Conservation (phyloP, 1,140 invertebrate species). For the Drosophila sp. region DNA sequence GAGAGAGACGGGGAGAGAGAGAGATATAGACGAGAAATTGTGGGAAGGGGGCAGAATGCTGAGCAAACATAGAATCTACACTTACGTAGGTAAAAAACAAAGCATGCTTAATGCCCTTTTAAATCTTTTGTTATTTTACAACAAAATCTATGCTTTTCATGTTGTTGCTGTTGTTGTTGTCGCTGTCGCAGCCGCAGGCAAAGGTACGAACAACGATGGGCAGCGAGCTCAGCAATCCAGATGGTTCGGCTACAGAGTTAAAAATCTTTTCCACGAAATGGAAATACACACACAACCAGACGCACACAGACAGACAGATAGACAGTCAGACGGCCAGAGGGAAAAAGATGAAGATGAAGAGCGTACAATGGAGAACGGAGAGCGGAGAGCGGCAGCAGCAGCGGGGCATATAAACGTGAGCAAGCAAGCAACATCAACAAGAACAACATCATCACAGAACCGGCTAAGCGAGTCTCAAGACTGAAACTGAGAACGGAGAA, state of each 20-base stretch:
- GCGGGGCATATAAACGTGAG: constrained; percentile 60
- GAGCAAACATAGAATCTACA: constrained; percentile 41
- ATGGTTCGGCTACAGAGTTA: constrained; percentile 75
- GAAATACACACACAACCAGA: constrained; percentile 62
- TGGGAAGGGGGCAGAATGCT: background rate
- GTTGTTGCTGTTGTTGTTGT: constrained; percentile 31
- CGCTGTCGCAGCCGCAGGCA: constrained; percentile 48
- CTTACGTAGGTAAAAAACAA: constrained; percentile 66
- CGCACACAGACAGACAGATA: constrained; percentile 23
- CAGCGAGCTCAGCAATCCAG: constrained; percentile 65
- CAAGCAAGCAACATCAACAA: constrained; percentile 50
- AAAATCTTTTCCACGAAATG: constrained; percentile 83
- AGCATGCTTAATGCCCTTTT: constrained; percentile 79
- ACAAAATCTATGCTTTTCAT: constrained; percentile 67
- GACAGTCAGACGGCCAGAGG: too few relatives aligned
- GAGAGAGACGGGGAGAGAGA: background rate
- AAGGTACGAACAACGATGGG: constrained; percentile 56
- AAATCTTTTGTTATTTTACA: constrained; percentile 83
- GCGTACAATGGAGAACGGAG: background rate
- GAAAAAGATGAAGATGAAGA: constrained; percentile 37
- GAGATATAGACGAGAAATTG: constrained; percentile 1
- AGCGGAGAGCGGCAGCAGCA: constrained; percentile 15
- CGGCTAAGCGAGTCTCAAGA: constrained; percentile 73
- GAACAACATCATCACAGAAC: constrained; percentile 62
- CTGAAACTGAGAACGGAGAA: constrained; percentile 34